These are phyloP conservation scores for Dipodomys merriami DNA, from an alignment of 2,113 vertebrate genomes.

Conservation along the genomic window DNA sequence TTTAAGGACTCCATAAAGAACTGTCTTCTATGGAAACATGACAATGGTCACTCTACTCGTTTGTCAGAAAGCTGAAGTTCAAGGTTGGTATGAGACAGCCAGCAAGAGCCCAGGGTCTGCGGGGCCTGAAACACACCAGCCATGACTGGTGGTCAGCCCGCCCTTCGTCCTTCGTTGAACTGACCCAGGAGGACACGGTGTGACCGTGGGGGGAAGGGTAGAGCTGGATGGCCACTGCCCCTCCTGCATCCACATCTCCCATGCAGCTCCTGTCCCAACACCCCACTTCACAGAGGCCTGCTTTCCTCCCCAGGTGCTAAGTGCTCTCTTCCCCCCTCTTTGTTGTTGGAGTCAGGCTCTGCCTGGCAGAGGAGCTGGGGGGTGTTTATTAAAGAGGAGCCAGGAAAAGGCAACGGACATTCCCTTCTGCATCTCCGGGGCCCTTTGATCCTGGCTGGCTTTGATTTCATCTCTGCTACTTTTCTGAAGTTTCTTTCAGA, in stretches of 20 bases:
- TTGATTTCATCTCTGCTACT: conserved; percentile 60
- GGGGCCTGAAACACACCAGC: too few relatives aligned
- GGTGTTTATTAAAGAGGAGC: conserved; percentile 63
- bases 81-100: background rate
- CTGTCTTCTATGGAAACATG: background rate
- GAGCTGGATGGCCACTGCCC: background rate
- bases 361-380: background rate
- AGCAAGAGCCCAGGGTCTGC: background rate
- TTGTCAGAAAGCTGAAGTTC: background rate
- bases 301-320: conserved; percentile 73
- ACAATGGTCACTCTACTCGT: too few relatives aligned
- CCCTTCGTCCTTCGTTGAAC: too few relatives aligned
- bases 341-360: conserved; percentile 56
- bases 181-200: too few relatives aligned
- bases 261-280: background rate
- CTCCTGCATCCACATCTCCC: background rate
- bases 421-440: background rate
- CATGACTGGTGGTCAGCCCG: too few relatives aligned
- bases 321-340: conserved; percentile 71
- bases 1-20: background rate
- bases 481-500: conserved; percentile 64
- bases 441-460: conserved; percentile 77
- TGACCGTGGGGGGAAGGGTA: too few relatives aligned
- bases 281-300: conserved; percentile 44
- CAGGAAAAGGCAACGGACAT: conserved; percentile 46